Evolutionary conservation across 2,113 vertebrate genomes (phyloP), one percentile per base, ranked within the genome.

Genomic region (Pholis gunnellus): DNA sequence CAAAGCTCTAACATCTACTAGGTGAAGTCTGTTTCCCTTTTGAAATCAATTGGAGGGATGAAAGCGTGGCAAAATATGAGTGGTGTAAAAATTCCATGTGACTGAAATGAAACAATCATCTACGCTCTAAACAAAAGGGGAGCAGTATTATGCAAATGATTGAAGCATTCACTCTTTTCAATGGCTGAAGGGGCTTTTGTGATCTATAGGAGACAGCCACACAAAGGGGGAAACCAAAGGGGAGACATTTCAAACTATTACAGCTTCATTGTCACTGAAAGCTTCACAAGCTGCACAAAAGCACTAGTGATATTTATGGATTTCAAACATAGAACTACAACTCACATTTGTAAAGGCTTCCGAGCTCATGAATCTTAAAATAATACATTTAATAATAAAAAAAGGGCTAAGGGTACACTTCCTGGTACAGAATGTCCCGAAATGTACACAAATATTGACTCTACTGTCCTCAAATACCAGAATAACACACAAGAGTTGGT

Each of bases 21-120:
- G 75, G 76, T 63, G 80, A 75, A 18, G 75, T 36, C 65, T 73
- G 38, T 18, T 34, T 31, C 56, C n/a, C 29, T 61, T 63, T 66
- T 20, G 40, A 71, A 76, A 72, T 46, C 0, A 40, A 59, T 3
- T 29, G 46, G 9, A 72, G 54, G 78, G 61, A 86, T 72, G 20
- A 85, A 90, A 86, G 86, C 34, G 0, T 13, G 1, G 66, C 9
- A 34, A 50, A 86, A 85, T 34, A 56, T 6, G 75, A 86, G 76
- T 20, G 76, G 81, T 78, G 74, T 68, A 71, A 88, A 84, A 87
- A 74, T 56, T 70, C n/a, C 44, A 15, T 59, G 82, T 61, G 87
- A 87, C 82, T 88, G 90, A 88, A 91, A 88, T 88, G 38, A 84
- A 82, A 89, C 83, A 87, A 87, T 92, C 70, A 83, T 71, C 81